Evolutionary conservation across 2,797 vertebrate species (phyloP).

Genomic region (Myripristis murdjan): DNA sequence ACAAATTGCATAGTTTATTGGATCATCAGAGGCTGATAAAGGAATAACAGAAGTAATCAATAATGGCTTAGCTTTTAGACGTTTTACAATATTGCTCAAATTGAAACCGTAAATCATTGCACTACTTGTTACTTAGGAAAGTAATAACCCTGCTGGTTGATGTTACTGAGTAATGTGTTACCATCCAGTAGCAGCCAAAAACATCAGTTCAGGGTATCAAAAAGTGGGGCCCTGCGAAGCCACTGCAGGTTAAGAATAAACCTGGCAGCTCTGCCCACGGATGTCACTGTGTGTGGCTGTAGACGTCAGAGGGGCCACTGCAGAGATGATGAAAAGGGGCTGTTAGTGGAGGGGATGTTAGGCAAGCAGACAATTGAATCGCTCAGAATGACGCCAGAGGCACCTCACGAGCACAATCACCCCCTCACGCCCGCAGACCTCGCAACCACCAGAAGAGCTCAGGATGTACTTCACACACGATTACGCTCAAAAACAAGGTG

Average conservation of each 20-base stretch:
- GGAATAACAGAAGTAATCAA: too few relatives aligned
- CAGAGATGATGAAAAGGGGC: slow-evolving; percentile 36
- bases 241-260: slow-evolving; percentile 39
- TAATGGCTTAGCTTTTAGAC: too few relatives aligned
- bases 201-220: slow-evolving; percentile 3
- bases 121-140: too few relatives aligned
- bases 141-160: slow-evolving; percentile 4
- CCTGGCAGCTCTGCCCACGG: slow-evolving; percentile 22
- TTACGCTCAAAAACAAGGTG: slow-evolving; percentile 75
- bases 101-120: too few relatives aligned
- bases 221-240: slow-evolving; percentile 11
- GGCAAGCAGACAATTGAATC: slow-evolving; percentile 59
- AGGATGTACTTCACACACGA: slow-evolving; percentile 78
- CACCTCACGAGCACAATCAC: slow-evolving; percentile 54
- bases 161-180: slow-evolving; percentile 19
- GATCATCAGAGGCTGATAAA: too few relatives aligned
- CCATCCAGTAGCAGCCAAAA: neutral
- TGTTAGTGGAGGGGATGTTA: slow-evolving; percentile 54
- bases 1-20: too few relatives aligned
- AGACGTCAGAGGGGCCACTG: slow-evolving; percentile 15
- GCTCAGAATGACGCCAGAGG: slow-evolving; percentile 56
- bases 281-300: slow-evolving; percentile 17
- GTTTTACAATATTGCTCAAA: too few relatives aligned
- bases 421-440: slow-evolving; percentile 63
- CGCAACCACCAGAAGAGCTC: slow-evolving; percentile 59